A percentile compares a stretch with the other conserved stretches of the same genome.
These are phyloP conservation scores for Hylaea fasciaria DNA, from an alignment of 2,888 invertebrate species.

Conservation along the genomic window DNA sequence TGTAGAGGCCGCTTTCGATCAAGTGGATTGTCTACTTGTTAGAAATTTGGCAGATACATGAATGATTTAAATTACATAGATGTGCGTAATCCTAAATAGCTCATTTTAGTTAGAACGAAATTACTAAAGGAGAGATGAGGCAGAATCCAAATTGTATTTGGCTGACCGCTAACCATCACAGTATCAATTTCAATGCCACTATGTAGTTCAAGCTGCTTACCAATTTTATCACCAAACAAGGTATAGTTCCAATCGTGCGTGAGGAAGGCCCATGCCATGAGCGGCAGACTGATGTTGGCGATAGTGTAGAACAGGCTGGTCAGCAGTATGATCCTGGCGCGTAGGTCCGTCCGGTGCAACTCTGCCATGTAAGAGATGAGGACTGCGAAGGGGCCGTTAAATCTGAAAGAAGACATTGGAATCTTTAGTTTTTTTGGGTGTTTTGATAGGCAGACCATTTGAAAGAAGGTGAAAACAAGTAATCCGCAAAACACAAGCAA, in stretches of 20 bases:
- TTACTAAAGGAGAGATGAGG: no score
- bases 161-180: no score
- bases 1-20: no score
- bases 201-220: slow-evolving; percentile 57
- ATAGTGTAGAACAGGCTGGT: slow-evolving; percentile 88
- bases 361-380: slow-evolving; percentile 90
- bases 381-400: slow-evolving; percentile 90
- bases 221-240: slow-evolving; percentile 64
- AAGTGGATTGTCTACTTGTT: no score
- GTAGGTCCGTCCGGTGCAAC: slow-evolving; percentile 87
- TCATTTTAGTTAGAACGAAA: no score
- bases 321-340: slow-evolving; percentile 87
- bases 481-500: no score
- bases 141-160: no score
- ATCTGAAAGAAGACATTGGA: slow-evolving; percentile 53
- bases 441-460: not conserved
- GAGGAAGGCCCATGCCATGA: slow-evolving; percentile 89
- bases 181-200: no score
- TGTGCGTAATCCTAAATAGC: no score
- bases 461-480: no score
- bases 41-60: no score
- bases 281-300: slow-evolving; percentile 87
- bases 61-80: no score
- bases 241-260: slow-evolving; percentile 84
- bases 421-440: not conserved